Evolutionary conservation across 2,797 vertebrate genomes (phyloP).

Genomic region (Acanthornis magna): DNA sequence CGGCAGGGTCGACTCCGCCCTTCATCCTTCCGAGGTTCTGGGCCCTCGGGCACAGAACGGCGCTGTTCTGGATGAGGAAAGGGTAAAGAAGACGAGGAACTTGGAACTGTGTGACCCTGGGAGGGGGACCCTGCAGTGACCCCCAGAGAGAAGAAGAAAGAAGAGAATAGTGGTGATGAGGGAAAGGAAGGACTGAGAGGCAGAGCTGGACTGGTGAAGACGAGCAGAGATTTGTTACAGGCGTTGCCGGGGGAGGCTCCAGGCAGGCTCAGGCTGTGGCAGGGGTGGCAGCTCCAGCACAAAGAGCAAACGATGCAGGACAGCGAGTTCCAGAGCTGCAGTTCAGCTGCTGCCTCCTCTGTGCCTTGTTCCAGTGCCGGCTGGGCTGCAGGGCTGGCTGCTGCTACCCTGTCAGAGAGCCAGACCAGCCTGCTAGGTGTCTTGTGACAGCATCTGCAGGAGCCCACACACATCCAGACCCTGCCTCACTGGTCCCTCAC

Average conservation of each 20-base stretch:
- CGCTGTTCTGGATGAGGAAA: neutral
- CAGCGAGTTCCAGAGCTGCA: neutral
- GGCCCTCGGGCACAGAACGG: neutral
- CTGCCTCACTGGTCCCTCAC: neutral
- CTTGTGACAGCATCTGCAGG: neutral
- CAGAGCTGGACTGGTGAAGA: neutral
- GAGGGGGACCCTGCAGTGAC: neutral
- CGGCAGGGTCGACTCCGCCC: neutral
- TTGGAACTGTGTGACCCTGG: neutral
- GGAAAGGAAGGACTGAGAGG: neutral
- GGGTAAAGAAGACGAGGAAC: neutral
- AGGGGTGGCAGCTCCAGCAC: neutral
- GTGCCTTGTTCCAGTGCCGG: fast-evolving
- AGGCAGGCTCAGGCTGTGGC: neutral
- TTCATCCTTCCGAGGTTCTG: neutral
- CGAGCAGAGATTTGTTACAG: neutral
- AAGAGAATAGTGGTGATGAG: neutral
- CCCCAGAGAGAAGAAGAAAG: neutral
- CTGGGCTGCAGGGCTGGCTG: neutral
- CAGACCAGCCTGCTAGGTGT: neutral
- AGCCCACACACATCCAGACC: fast-evolving
- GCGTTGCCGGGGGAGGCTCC: neutral
- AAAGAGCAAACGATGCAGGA: neutral
- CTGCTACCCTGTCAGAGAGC: neutral
- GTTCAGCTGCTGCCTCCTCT: fast-evolving